phyloP scores from a whole-genome alignment of 2,797 vertebrate genomes.

The Menidia menidia region DNA sequence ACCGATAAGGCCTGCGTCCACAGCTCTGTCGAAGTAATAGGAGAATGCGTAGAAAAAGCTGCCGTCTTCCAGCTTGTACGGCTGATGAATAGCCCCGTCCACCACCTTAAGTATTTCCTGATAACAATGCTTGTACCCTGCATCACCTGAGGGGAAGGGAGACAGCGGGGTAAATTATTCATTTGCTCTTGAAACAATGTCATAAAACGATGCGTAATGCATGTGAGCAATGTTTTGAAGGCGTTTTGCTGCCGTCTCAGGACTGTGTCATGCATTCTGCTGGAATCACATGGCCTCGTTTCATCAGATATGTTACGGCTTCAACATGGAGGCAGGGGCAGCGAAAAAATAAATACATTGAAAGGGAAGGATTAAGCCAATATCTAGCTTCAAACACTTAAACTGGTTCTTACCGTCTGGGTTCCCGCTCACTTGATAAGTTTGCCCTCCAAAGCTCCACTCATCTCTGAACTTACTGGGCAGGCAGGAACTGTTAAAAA shows the following conservation, averaged over 20 bases:
- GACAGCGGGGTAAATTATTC: constrained; percentile 22
- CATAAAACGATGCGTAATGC: constrained; percentile 7
- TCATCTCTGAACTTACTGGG: constrained; percentile 87
- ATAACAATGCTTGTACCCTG: constrained; percentile 91
- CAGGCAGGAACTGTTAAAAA: constrained; percentile 92
- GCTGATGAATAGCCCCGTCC: constrained; percentile 90
- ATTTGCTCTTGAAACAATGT: constrained; percentile 17
- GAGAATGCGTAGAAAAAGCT: constrained; percentile 94
- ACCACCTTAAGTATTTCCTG: constrained; percentile 90
- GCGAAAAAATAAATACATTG: neutral
- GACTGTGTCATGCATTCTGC: neutral
- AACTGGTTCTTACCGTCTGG: constrained; percentile 82
- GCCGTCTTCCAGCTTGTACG: constrained; percentile 83
- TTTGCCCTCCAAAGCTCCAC: constrained; percentile 91
- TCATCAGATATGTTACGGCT: neutral
- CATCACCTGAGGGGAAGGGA: constrained; percentile 79
- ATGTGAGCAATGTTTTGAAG: constrained; percentile 11
- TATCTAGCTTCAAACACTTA: neutral
- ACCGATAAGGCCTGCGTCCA: constrained; percentile 92
- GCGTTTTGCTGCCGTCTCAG: neutral
- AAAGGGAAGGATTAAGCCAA: constrained; percentile 11
- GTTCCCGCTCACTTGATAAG: constrained; percentile 90
- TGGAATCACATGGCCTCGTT: neutral
- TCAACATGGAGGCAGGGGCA: neutral
- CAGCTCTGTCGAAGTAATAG: constrained; percentile 95